These are phyloP conservation scores for Garra rufa DNA, from an alignment of 2,113 vertebrate genomes.

Conservation along the genomic window DNA sequence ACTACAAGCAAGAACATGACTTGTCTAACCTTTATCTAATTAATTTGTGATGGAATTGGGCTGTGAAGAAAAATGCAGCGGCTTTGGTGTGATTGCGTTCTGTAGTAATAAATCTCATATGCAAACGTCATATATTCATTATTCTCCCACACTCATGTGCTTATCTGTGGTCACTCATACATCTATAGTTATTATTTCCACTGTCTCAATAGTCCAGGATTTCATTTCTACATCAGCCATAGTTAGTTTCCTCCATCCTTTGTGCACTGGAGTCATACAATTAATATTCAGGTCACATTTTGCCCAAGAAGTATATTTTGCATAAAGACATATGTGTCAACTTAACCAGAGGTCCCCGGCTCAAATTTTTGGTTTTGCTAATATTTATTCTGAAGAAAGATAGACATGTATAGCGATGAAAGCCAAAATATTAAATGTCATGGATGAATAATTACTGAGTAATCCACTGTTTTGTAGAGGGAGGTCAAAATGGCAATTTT, in stretches of 20 bases:
- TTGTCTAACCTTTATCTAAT: neutral
- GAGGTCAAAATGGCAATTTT: too few relatives aligned
- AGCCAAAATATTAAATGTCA: too few relatives aligned
- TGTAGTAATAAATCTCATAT: slow-evolving; percentile 3
- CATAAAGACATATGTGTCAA: too few relatives aligned
- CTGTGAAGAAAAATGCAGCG: neutral
- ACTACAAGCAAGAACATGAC: neutral
- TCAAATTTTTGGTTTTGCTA: too few relatives aligned
- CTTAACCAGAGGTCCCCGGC: too few relatives aligned
- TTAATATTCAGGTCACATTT: neutral
- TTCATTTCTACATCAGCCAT: neutral
- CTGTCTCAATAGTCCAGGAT: neutral
- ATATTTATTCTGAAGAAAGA: too few relatives aligned
- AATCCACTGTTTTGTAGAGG: too few relatives aligned
- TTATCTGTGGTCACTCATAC: slow-evolving; percentile 2
- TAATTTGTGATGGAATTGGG: neutral
- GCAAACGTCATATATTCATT: neutral
- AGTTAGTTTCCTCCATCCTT: neutral
- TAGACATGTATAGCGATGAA: too few relatives aligned
- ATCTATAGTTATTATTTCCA: neutral
- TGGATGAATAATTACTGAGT: too few relatives aligned
- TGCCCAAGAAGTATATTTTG: neutral
- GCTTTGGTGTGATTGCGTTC: neutral
- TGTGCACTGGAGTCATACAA: neutral
- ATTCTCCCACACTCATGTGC: slow-evolving; percentile 8